Conservation (phyloP, 2,113 vertebrate species). For the Alouatta palliata region DNA sequence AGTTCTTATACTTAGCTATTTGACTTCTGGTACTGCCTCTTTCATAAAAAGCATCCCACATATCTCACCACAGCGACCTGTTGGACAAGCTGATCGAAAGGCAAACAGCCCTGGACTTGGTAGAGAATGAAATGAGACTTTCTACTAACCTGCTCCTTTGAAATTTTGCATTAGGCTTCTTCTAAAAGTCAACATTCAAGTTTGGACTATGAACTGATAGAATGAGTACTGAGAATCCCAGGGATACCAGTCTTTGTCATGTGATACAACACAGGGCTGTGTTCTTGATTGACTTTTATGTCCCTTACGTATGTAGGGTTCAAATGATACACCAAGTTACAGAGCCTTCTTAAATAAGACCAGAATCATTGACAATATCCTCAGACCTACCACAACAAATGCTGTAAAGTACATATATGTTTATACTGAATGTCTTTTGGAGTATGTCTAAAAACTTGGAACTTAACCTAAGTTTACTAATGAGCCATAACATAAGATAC, state of each 20-base stretch:
- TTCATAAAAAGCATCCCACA: neutral
- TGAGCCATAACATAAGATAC: neutral
- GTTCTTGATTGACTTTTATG: neutral
- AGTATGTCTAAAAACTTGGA: constrained; percentile 20
- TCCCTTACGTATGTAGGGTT: neutral
- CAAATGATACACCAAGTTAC: neutral
- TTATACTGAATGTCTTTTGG: neutral
- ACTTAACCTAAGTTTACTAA: neutral
- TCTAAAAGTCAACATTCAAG: neutral
- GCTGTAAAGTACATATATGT: neutral
- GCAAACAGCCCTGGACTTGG: neutral
- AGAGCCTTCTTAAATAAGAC: neutral
- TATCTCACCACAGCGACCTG: neutral
- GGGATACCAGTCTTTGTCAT: neutral
- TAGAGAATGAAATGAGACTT: neutral
- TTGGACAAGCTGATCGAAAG: neutral
- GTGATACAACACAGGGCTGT: neutral
- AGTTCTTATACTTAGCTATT: neutral
- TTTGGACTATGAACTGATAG: neutral
- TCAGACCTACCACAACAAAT: neutral
- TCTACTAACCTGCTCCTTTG: neutral
- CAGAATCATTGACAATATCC: neutral
- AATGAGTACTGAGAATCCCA: neutral
- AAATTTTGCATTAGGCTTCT: neutral
- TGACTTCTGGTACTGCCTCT: neutral